Evolutionary conservation across 2,113 vertebrate genomes (phyloP), one percentile per base, ranked within the genome.

Genomic region (Gasterosteus aculeatus): DNA sequence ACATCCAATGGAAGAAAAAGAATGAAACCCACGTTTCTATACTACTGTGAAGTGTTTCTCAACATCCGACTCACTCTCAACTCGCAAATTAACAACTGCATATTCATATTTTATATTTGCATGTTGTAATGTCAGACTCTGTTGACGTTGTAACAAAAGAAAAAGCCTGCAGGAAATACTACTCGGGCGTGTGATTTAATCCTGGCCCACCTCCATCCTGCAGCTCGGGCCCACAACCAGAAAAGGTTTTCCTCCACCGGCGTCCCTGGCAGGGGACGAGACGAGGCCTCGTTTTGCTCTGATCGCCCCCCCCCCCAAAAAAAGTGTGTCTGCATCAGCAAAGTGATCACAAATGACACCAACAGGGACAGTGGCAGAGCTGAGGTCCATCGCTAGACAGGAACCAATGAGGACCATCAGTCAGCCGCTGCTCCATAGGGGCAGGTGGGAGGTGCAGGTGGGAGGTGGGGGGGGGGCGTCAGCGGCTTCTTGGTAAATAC

Each of bases 401-500:
- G 79, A 82, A 78, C 56, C 63, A 74, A 58, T 80, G 80, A 80
- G 83, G 64, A 39, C 9, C 66, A 42, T 79, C 72, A 47, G 47
- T 44, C 71, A 53, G 61, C 68, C 68, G 76, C 70, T 71, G 68
- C 66, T 66, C 69, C 35, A 44, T 47, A 57, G 56, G 49, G 39
- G 39, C 9, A 18, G 47, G 16, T 2, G 47, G 19, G 19, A 19
- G 47, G 47, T 53, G 18, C 22, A 26, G 22, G 22, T 26, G 51
- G 29, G n/a, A 18, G 47, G 16, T 2, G 47, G 19, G 19, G 16
- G 47, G 47, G 51, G 29, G 19, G 5, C 42, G 69, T 39, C 10
- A 19, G n/a, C 53, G 72, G 59, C 75, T 86, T 57, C 35, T 77
- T 69, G 67, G 69, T 87, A 80, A 75, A 39, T 88, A 79, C 59